phyloP scores from a whole-genome alignment of 2,113 vertebrate genomes.

The Chaetodon auriga region DNA sequence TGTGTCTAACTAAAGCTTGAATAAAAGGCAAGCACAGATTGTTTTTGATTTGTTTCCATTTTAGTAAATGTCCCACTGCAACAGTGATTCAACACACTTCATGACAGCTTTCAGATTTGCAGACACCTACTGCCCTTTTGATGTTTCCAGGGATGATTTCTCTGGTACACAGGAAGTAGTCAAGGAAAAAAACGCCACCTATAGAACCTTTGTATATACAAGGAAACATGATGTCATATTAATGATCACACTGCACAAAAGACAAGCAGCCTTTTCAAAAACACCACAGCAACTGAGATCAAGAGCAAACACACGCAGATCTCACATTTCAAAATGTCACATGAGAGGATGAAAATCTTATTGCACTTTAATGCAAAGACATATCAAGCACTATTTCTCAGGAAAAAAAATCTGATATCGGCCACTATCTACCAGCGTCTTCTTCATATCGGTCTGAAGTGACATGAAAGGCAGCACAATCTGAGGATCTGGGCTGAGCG shows the following conservation, averaged over 20 bases:
- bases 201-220: not conserved
- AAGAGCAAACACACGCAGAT: not conserved
- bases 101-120: slow-evolving; percentile 12
- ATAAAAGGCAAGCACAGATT: not conserved
- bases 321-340: not conserved
- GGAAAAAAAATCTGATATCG: not conserved
- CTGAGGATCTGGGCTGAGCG: slow-evolving; percentile 37
- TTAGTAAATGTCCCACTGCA: not conserved
- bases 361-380: not conserved
- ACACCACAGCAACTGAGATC: not conserved
- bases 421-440: not conserved
- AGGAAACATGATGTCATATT: not conserved
- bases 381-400: not conserved
- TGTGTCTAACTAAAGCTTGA: slow-evolving; percentile 3
- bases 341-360: not conserved
- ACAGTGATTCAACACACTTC: slow-evolving; percentile 6
- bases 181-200: not conserved
- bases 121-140: slow-evolving; percentile 5
- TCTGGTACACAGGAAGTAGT: not conserved
- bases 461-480: slow-evolving; percentile 32
- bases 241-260: not conserved
- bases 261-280: not conserved
- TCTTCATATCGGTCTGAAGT: not conserved
- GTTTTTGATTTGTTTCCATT: not conserved
- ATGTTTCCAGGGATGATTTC: not conserved